Conservation (phyloP, 2,888 invertebrate genomes). For the Busseola fusca region DNA sequence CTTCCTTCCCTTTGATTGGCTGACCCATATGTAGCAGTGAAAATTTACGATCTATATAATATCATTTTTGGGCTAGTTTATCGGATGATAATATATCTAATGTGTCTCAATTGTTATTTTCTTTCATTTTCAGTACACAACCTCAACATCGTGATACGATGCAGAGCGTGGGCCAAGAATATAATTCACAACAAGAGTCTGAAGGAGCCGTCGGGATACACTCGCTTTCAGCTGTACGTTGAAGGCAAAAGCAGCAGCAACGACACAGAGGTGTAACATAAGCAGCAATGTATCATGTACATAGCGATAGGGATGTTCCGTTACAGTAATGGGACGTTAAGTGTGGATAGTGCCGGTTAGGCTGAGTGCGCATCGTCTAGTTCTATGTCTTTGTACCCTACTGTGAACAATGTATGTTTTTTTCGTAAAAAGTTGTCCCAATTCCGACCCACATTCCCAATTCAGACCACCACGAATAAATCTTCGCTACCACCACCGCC, state of each 20-base stretch:
- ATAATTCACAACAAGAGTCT: constrained; percentile 87
- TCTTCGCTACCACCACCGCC: too few relatives aligned
- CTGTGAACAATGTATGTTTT: background rate
- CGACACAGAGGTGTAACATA: constrained; percentile 41
- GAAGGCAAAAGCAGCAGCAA: constrained; percentile 50
- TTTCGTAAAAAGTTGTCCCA: background rate
- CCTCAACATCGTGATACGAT: constrained; percentile 77
- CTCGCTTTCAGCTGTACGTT: constrained; percentile 72
- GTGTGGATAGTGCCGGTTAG: constrained; percentile 18
- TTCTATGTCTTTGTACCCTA: background rate
- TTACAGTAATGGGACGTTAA: constrained; percentile 31
- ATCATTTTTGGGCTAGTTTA: too few relatives aligned
- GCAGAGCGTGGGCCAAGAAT: constrained; percentile 92
- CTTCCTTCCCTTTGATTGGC: too few relatives aligned
- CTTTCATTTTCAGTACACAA: constrained; percentile 71
- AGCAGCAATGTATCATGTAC: constrained; percentile 38
- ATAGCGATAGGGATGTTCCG: constrained; percentile 31
- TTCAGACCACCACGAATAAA: too few relatives aligned
- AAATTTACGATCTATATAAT: too few relatives aligned
- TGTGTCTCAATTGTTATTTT: background rate
- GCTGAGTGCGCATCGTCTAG: constrained; percentile 30
- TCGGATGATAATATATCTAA: too few relatives aligned
- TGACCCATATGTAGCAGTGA: too few relatives aligned
- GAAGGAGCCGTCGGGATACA: constrained; percentile 81
- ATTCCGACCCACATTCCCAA: background rate